Percentiles rank a stretch among this genome's conserved stretches.
Evolutionary conservation across 2,797 vertebrate genomes (phyloP).

Genomic region (Phyllotis vaccarum): DNA sequence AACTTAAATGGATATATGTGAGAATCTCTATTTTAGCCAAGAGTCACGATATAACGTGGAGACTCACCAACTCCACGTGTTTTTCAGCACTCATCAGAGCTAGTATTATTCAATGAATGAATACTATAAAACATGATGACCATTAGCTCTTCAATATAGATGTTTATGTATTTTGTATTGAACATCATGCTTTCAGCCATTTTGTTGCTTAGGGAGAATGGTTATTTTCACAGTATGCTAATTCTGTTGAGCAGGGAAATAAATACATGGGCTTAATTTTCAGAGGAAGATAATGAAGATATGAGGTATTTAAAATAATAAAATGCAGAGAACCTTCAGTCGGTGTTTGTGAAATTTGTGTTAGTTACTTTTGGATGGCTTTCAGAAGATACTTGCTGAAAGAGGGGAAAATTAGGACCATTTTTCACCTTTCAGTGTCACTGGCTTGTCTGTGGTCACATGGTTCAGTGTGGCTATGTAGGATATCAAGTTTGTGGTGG

Average conservation of each 20-base stretch:
- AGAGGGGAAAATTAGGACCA: neutral
- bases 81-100: neutral
- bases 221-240: neutral
- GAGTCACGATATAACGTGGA: neutral
- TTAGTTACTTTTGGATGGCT: neutral
- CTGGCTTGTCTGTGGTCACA: neutral
- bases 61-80: neutral
- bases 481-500: neutral
- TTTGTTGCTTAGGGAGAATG: neutral
- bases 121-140: neutral
- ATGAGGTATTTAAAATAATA: neutral
- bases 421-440: neutral
- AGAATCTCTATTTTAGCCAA: neutral
- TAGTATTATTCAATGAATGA: neutral
- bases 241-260: neutral
- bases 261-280: neutral
- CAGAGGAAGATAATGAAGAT: neutral
- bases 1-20: neutral
- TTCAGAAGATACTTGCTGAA: neutral
- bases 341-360: neutral
- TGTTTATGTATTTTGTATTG: neutral
- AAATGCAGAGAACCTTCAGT: neutral
- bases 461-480: neutral
- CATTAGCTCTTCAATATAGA: neutral
- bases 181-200: neutral